These are phyloP conservation scores for Boloria selene DNA, from an alignment of 2,888 invertebrate species.

Conservation along the genomic window DNA sequence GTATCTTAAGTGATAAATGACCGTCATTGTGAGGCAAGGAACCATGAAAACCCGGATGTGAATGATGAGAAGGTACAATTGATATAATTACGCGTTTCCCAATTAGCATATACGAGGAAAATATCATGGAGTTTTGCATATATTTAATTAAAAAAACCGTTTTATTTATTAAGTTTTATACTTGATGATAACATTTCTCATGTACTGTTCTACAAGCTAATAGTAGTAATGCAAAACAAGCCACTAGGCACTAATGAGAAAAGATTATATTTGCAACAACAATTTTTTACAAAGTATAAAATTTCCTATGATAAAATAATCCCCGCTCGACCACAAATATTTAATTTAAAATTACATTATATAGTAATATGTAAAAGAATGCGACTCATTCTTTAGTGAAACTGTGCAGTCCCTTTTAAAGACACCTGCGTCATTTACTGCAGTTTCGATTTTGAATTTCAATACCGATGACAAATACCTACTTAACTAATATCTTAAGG, in stretches of 20 bases:
- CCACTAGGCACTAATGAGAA: background rate
- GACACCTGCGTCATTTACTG: slow-evolving; percentile 22
- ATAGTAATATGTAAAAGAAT: slow-evolving; percentile 21
- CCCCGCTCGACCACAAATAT: slow-evolving; percentile 24
- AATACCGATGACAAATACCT: slow-evolving; percentile 1
- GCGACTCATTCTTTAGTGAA: slow-evolving; percentile 17
- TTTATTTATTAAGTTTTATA: no score
- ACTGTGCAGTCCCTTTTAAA: slow-evolving; percentile 32
- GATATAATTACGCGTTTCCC: slow-evolving; percentile 20
- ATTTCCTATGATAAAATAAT: slow-evolving; percentile 17
- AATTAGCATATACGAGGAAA: slow-evolving; percentile 18
- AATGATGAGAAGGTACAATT: slow-evolving; percentile 19
- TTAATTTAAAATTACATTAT: slow-evolving; percentile 20
- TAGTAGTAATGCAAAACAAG: background rate
- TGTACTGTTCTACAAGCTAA: no score
- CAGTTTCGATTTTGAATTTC: slow-evolving; percentile 18
- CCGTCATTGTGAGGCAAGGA: slow-evolving; percentile 24
- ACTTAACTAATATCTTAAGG: background rate
- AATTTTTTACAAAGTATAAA: slow-evolving; percentile 9
- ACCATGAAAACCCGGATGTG: slow-evolving; percentile 30
- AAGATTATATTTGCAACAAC: background rate
- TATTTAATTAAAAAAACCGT: no score
- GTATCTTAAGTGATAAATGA: slow-evolving; percentile 35
- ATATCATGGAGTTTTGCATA: background rate
- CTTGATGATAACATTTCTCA: no score